A percentile compares a stretch with the other conserved stretches of the same genome.
These are phyloP conservation scores for Gastracanthus pulcherrimus DNA, from an alignment of 2,888 invertebrate genomes.

Conservation along the genomic window DNA sequence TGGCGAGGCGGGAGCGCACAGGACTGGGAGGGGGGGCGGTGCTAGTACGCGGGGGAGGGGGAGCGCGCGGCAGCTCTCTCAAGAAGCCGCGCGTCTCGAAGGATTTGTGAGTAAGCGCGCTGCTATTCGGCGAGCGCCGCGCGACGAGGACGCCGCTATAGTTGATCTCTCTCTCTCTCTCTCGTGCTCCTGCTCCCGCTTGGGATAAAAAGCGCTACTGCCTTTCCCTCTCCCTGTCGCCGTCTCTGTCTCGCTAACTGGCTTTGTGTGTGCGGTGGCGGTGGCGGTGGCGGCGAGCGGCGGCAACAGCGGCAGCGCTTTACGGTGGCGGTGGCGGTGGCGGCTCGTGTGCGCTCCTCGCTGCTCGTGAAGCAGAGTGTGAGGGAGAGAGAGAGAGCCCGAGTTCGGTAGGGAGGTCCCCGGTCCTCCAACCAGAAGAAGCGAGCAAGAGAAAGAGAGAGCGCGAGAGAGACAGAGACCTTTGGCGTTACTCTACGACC, in stretches of 20 bases:
- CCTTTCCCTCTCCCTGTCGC: constrained; percentile 63
- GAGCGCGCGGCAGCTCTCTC: constrained; percentile 30
- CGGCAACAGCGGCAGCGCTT: constrained; percentile 38
- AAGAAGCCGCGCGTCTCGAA: constrained; percentile 72
- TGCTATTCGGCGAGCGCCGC: constrained; percentile 72
- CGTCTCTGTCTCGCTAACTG: constrained; percentile 32
- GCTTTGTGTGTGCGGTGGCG: constrained; percentile 39
- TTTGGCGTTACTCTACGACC: constrained; percentile 73
- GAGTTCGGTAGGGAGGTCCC: constrained; percentile 77
- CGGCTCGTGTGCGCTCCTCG: constrained; percentile 53
- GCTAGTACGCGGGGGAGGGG: constrained; percentile 61
- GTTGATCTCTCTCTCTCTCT: constrained; percentile 27
- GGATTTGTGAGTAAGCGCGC: constrained; percentile 75
- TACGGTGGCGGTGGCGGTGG: constrained; percentile 48
- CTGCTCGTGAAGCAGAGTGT: constrained; percentile 30
- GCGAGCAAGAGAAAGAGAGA: constrained; percentile 63
- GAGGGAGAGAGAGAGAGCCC: constrained; percentile 52
- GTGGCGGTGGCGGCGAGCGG: constrained; percentile 18
- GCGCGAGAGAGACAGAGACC: constrained; percentile 60
- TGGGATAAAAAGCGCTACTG: constrained; percentile 62
- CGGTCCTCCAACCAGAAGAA: constrained; percentile 76
- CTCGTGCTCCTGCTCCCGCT: constrained; percentile 4
- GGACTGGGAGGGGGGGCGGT: constrained; percentile 59
- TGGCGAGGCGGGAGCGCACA: constrained; percentile 58
- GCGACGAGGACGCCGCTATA: constrained; percentile 67